Evolutionary conservation across 2,888 invertebrate species (phyloP), one percentile per base, ranked within the genome.

Genomic region (Noctua comes): DNA sequence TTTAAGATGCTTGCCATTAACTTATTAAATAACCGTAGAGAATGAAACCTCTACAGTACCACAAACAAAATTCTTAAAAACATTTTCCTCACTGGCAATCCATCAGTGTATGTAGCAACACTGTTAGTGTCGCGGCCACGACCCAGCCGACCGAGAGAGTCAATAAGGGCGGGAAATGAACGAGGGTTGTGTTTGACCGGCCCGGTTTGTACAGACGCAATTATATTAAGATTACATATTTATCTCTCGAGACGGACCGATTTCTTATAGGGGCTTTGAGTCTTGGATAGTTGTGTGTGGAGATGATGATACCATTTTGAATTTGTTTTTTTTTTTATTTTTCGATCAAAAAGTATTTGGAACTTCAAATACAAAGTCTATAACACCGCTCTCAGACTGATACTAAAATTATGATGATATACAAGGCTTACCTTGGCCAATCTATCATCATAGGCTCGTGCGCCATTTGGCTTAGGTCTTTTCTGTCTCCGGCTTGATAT

Each of bases 211-310:
- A 84, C 89, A 93, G 92, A 93, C 92, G 92, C 96, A 96, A 96
- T 96, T 96, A 95, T 95, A 94, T 95, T 94, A 95, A 96, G 96
- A 96, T 96, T 96, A 96, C 95, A 94, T 95, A 96, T 96, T 96
- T 96, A 96, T 96, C 96, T 95, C 94, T 92, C 91, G 92, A 94
- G 93, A 93, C 92, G 92, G 92, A 93, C 92, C 93, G 92, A 93
- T 95, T 95, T 93, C 95, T 95, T 94, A 93, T 94, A 92, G 94
- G 94, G 94, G 93, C 88, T 88, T 82, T 82, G 76, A 82, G 82
- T 65, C 68, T 36, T 79, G 73, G 86, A 84, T 65, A 46, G 81
- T 57, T 43, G 27, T 46, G 10, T 82, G 84, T 73, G 73, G 92
- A 91, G 92, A 70, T 83, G 90, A 72, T 88, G 21, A 75, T 77